phyloP scores from a whole-genome alignment of 2,888 invertebrate genomes.

The Baccha elongata region DNA sequence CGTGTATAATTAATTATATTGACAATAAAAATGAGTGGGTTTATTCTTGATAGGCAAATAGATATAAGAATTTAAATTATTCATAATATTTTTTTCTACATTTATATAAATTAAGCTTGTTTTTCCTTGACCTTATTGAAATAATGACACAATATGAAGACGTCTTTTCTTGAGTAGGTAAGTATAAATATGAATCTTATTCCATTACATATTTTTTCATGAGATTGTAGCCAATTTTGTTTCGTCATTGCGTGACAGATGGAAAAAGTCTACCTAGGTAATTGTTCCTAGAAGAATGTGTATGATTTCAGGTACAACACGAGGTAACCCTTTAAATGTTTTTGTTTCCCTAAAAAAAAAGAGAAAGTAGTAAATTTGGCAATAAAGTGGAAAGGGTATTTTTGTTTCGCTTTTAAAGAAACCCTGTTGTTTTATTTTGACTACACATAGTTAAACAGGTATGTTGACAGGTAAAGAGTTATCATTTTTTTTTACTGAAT shows the following conservation, averaged over 20 bases:
- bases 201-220: neutral
- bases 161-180: neutral
- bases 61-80: neutral
- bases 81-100: neutral
- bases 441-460: neutral
- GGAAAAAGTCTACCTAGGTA: neutral
- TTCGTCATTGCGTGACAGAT: neutral
- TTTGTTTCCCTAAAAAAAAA: neutral
- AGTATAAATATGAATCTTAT: neutral
- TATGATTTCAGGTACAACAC: neutral
- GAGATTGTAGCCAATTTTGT: neutral
- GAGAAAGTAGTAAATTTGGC: conserved; percentile 13
- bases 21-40: neutral
- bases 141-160: neutral
- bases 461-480: conserved; percentile 29
- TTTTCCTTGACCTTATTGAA: neutral
- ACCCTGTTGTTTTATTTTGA: conserved; percentile 21
- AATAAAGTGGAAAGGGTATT: neutral
- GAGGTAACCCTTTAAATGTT: conserved; percentile 5
- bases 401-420: neutral
- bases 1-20: neutral
- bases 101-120: neutral
- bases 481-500: neutral
- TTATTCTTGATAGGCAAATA: neutral
- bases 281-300: neutral